Conservation (phyloP, 1,140 invertebrate species). For the Drosophila nikananu region DNA sequence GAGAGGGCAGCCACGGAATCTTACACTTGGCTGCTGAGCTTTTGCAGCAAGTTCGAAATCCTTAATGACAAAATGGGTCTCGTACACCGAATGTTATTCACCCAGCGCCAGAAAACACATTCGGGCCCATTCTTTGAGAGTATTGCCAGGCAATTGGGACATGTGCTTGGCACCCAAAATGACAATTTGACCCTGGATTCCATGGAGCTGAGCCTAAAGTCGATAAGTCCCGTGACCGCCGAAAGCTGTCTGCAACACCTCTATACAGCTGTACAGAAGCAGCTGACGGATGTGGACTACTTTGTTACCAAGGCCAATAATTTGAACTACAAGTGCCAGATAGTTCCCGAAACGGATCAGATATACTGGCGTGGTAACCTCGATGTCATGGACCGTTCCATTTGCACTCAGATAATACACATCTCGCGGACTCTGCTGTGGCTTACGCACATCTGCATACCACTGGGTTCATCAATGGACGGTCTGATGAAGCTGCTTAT, state of each 20-base stretch:
- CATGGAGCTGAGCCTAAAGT: conserved; percentile 49
- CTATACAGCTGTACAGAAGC: conserved; percentile 67
- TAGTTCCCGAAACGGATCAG: conserved; percentile 71
- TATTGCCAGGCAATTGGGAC: conserved; percentile 63
- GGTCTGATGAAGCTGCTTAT: conserved; percentile 71
- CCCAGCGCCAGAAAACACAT: conserved; percentile 77
- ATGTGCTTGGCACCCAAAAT: conserved; percentile 57
- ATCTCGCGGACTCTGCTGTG: conserved; percentile 69
- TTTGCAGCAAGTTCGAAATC: conserved; percentile 67
- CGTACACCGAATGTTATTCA: conserved; percentile 73
- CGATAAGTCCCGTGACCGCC: conserved; percentile 56
- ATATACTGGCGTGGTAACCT: conserved; percentile 66
- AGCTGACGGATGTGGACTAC: conserved; percentile 78
- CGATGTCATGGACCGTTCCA: conserved; percentile 68
- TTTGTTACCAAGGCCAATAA: conserved; percentile 80
- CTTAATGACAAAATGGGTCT: conserved; percentile 57
- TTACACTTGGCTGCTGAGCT: conserved; percentile 74
- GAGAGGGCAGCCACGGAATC: conserved; percentile 64
- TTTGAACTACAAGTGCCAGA: conserved; percentile 69
- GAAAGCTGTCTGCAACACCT: conserved; percentile 71
- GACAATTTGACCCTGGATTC: conserved; percentile 37
- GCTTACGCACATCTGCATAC: conserved; percentile 72
- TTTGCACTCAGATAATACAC: conserved; percentile 76
- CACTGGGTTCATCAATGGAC: conserved; percentile 71
- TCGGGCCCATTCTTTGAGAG: conserved; percentile 73